phyloP scores from a whole-genome alignment of 1,140 invertebrate species.

The Calliopsis andreniformis region DNA sequence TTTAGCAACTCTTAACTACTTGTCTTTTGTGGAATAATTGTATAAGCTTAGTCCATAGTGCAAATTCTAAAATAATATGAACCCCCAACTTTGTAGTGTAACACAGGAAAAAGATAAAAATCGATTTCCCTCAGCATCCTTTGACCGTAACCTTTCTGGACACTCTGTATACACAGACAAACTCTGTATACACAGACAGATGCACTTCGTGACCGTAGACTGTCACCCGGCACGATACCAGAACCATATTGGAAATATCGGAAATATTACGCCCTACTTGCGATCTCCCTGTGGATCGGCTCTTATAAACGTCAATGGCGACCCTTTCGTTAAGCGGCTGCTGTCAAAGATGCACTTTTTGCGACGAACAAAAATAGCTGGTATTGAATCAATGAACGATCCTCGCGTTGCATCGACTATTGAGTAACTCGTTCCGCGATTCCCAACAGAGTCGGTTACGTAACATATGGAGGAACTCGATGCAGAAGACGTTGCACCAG shows the following conservation, averaged over 20 bases:
- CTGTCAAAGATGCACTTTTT: conserved; percentile 38
- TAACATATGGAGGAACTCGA: not conserved
- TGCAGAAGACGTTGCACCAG: no score
- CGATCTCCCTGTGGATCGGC: conserved; percentile 16
- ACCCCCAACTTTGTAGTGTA: no score
- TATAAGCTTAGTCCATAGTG: no score
- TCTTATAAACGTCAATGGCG: conserved; percentile 45
- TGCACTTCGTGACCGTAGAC: not conserved
- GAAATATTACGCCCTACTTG: conserved; percentile 71
- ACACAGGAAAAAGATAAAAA: no score
- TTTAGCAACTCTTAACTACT: no score
- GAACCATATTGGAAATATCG: conserved; percentile 64
- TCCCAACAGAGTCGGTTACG: not conserved
- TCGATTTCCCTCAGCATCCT: no score
- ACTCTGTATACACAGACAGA: not conserved
- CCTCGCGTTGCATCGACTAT: not conserved
- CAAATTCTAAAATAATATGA: no score
- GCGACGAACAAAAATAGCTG: conserved; percentile 22
- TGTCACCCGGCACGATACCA: conserved; percentile 51
- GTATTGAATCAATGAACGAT: conserved; percentile 3
- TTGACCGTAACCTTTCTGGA: no score
- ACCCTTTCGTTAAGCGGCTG: conserved; percentile 29
- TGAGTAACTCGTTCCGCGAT: not conserved
- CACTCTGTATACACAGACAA: not conserved
- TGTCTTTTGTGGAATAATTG: no score